Evolutionary conservation across 2,113 vertebrate genomes (phyloP), one percentile per base, ranked within the genome.

Genomic region (Trachemys scripta): DNA sequence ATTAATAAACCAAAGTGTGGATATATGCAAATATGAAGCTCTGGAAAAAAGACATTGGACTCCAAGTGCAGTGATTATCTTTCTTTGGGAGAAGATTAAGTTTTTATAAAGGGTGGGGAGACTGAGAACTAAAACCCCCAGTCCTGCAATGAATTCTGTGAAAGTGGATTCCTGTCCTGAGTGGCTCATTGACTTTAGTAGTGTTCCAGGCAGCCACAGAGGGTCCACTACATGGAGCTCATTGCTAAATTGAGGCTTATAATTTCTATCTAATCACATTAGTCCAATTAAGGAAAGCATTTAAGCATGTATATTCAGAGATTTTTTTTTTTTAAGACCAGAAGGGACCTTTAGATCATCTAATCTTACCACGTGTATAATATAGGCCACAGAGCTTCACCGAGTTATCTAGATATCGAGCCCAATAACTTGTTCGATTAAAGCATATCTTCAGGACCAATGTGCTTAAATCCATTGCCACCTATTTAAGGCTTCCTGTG

Each of bases 321-420:
- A 14, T 38, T 42, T 42, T 42, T 42, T 42, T 42, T 38, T 42
- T 62, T 75, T 56, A 5, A 4, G 38, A 5, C 5, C 47, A 19
- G 0, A 0, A 35, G 82, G 50, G 42, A 51, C 13, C 5, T 0
- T 9, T 4, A 6, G 42, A 13, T 87, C 20, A 50, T 22, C 29
- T 20, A 7, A 8, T n/a, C 49, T 22, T 65, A 69, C 31, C n/a
- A 35, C 27, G 20, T 38, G 22, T 12, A 7, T 31, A 10, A 47
- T 8, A 16, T 1, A 5, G 2, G 42, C 56, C 2, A 0, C 24
- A 45, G 14, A 49, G 1, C 13, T 75, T 38, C 9, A 1, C 35
- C 35, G 1, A 88, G 10, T 50, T 10, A 0, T 10, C 5, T 45
- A 25, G 84, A n/a, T 76, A 29, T 1, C 72, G 9, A 86, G 82